Evolutionary conservation across 2,113 vertebrate species (phyloP).

Genomic region (Sminthopsis crassicaudata): DNA sequence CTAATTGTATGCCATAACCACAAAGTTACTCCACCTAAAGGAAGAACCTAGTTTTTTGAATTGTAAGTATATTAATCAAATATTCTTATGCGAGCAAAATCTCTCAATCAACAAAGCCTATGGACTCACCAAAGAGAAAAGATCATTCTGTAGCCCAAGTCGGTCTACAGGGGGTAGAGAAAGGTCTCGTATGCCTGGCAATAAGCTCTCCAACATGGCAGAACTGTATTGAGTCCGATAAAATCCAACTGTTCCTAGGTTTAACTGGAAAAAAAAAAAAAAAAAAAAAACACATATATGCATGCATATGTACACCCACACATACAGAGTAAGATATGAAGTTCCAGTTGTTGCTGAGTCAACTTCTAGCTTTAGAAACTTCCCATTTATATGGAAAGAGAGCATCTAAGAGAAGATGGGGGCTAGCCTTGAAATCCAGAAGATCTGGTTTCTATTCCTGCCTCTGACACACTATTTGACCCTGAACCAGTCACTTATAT

Average conservation of each 20-base stretch:
- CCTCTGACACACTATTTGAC: background rate
- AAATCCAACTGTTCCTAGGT: slow-evolving; percentile 98
- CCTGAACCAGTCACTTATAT: background rate
- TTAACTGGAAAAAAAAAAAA: slow-evolving; percentile 87
- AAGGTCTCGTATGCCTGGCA: slow-evolving; percentile 94
- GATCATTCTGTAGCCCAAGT: slow-evolving; percentile 97
- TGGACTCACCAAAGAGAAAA: slow-evolving; percentile 94
- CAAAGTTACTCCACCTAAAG: slow-evolving; percentile 60
- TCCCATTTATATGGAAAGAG: background rate
- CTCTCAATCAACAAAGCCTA: slow-evolving; percentile 60
- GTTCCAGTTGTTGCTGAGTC: background rate
- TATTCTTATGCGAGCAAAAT: slow-evolving; percentile 46
- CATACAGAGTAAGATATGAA: background rate
- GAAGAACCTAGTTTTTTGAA: slow-evolving; percentile 48
- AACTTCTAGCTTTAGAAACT: background rate
- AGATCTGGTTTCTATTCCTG: background rate
- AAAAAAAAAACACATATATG: background rate
- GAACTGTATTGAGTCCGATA: slow-evolving; percentile 97
- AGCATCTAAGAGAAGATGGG: background rate
- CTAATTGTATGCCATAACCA: slow-evolving; percentile 27
- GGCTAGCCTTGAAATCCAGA: background rate
- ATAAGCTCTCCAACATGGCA: slow-evolving; percentile 92
- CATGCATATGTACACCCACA: background rate
- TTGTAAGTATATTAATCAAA: slow-evolving; percentile 1
- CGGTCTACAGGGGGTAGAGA: slow-evolving; percentile 96